Conservation (phyloP, 2,888 invertebrate genomes). For the Altica lythri region DNA sequence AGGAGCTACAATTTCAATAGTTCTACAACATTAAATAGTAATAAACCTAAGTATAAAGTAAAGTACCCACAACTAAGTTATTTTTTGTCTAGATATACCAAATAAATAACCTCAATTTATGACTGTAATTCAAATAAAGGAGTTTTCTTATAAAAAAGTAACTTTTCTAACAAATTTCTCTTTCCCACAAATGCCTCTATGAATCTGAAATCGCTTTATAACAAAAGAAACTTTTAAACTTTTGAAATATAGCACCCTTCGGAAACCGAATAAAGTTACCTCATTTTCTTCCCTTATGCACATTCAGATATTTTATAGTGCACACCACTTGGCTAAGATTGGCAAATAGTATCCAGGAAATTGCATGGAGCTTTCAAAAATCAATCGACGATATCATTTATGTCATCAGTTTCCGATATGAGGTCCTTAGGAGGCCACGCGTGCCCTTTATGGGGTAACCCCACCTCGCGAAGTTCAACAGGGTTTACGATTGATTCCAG, state of each 20-base stretch:
- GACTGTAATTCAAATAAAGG: too few species aligned
- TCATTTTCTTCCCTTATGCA: background rate
- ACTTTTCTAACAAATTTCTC: too few species aligned
- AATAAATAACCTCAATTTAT: too few species aligned
- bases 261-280: background rate
- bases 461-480: conserved; percentile 35
- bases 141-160: too few species aligned
- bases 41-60: too few species aligned
- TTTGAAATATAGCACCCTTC: background rate
- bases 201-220: too few species aligned
- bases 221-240: too few species aligned
- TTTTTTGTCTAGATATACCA: too few species aligned
- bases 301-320: conserved; percentile 6
- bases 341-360: conserved; percentile 37
- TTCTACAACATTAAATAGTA: too few species aligned
- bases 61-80: too few species aligned
- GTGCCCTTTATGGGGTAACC: conserved; percentile 28
- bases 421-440: conserved; percentile 48
- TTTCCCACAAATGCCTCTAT: too few species aligned
- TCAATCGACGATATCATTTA: conserved; percentile 38
- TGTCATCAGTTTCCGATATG: conserved; percentile 45
- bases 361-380: conserved; percentile 33
- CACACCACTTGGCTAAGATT: conserved; percentile 14
- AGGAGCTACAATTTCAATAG: too few species aligned
- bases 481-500: conserved; percentile 30